Evolutionary conservation across 2,888 invertebrate species (phyloP).

Genomic region (Ramazzottius varieornatus): DNA sequence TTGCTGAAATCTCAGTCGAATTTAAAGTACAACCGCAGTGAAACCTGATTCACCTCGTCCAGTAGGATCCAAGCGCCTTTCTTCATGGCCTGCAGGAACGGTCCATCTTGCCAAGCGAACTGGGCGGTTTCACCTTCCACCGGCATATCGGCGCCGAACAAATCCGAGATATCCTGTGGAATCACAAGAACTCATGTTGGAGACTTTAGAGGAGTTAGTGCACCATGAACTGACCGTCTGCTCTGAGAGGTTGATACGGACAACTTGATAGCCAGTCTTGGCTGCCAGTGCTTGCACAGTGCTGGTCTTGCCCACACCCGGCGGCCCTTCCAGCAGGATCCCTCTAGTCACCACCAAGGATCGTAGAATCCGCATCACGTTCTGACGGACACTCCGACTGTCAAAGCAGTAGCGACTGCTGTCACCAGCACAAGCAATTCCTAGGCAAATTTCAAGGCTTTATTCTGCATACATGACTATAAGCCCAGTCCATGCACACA

Average conservation of each 20-base stretch:
- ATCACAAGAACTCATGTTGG: conserved; percentile 6
- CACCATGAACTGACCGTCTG: conserved; percentile 45
- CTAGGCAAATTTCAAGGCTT: no score
- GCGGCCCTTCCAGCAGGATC: conserved; percentile 77
- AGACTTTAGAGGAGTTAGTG: not conserved
- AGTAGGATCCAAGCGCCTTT: conserved; percentile 80
- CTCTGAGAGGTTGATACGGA: conserved; percentile 86
- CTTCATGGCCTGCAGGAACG: conserved; percentile 67
- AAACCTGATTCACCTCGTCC: conserved; percentile 90
- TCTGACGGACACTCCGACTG: conserved; percentile 32
- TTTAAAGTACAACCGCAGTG: conserved; percentile 91
- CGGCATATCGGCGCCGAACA: conserved; percentile 92
- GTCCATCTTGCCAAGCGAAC: conserved; percentile 89
- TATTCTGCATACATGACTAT: no score
- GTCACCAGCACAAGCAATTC: no score
- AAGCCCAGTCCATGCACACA: no score
- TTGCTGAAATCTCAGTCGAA: not conserved
- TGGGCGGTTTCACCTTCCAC: conserved; percentile 53
- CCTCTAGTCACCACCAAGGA: conserved; percentile 60
- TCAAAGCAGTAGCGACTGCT: conserved; percentile 12
- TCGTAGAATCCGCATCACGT: conserved; percentile 54
- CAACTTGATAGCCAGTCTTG: conserved; percentile 50
- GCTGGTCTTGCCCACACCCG: conserved; percentile 94
- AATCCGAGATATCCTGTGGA: conserved; percentile 62
- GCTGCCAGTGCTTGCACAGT: conserved; percentile 65